Evolutionary conservation across 2,113 vertebrate genomes (phyloP).

Genomic region (Phaethornis superciliosus): DNA sequence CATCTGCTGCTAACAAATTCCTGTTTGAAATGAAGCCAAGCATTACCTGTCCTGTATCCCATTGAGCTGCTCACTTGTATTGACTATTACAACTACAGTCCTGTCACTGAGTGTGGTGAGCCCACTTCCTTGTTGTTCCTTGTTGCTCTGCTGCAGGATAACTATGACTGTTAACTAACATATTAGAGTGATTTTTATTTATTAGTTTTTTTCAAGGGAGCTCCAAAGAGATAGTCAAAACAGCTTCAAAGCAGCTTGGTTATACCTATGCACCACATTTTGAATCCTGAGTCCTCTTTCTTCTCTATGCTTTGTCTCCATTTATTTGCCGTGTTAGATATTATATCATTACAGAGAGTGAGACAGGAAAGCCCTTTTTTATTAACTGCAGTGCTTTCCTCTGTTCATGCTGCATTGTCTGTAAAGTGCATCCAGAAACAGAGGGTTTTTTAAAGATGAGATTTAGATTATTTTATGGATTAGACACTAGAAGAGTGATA

Average conservation of each 20-base stretch:
- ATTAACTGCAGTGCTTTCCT: not conserved
- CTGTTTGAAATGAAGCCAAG: not conserved
- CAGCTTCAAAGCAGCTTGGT: not conserved
- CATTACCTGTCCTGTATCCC: not conserved
- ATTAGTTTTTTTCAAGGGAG: not conserved
- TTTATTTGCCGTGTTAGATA: not conserved
- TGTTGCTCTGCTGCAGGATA: not conserved
- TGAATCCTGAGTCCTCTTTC: not conserved
- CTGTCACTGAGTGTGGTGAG: not conserved
- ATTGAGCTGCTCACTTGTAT: not conserved
- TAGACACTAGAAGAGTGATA: not conserved
- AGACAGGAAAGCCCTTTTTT: slow-evolving; percentile 3
- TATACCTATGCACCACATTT: not conserved
- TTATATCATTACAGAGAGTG: not conserved
- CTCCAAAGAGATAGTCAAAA: not conserved
- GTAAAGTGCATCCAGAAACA: not conserved
- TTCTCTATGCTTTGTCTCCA: not conserved
- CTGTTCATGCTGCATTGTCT: not conserved
- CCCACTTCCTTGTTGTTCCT: not conserved
- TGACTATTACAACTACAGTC: not conserved
- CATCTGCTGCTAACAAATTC: not conserved
- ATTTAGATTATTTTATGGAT: not conserved
- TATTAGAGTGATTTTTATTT: not conserved
- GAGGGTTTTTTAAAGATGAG: not conserved
- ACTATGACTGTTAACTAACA: not conserved